Conservation (phyloP, 2,888 invertebrate species). For the Periphyllus acericola region DNA sequence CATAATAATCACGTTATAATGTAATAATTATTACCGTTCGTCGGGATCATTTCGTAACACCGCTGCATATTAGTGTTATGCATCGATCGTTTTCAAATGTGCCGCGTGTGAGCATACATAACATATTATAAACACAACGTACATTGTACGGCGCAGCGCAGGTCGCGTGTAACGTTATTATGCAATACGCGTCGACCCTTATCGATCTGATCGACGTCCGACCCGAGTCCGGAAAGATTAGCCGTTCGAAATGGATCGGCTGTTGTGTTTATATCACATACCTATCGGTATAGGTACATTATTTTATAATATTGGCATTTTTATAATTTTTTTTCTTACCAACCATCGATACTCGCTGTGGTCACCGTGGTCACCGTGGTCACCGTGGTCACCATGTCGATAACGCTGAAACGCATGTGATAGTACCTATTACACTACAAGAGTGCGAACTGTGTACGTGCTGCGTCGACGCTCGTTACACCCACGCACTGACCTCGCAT, state of each 20-base stretch:
- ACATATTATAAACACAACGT: not conserved
- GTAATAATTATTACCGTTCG: not conserved
- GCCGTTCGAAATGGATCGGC: not conserved
- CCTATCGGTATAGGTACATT: not conserved
- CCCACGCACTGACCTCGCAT: not conserved
- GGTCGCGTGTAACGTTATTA: not conserved
- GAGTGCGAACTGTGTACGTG: not conserved
- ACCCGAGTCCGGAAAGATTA: slow-evolving; percentile 11
- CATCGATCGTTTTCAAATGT: not conserved
- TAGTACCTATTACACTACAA: no score
- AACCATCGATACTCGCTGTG: not conserved
- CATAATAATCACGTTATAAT: slow-evolving; percentile 36
- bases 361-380: no score
- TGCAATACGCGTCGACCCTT: not conserved
- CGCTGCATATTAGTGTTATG: no score
- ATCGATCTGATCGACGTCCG: slow-evolving; percentile 7
- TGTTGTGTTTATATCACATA: not conserved
- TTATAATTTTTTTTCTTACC: not conserved
- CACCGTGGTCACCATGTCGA: not conserved
- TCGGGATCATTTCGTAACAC: not conserved
- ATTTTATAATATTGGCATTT: not conserved
- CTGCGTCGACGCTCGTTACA: not conserved
- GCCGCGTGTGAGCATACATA: no score
- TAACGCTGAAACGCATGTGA: no score
- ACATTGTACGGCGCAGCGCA: not conserved